phyloP scores from a whole-genome alignment of 2,113 vertebrate species.

The Brevimyrus niger region DNA sequence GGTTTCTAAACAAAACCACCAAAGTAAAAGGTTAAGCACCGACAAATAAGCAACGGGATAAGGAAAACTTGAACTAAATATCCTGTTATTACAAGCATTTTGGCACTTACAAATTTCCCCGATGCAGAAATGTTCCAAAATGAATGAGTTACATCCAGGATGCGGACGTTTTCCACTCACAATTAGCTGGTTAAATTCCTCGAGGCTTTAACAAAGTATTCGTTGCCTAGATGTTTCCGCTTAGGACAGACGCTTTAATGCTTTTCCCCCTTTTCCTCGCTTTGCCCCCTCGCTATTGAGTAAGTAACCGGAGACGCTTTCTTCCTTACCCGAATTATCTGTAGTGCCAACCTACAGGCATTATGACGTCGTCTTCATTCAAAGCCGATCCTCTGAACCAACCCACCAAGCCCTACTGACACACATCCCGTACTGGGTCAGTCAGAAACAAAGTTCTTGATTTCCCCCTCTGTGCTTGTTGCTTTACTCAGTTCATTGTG shows the following conservation, averaged over 20 bases:
- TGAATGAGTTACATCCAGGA: slow-evolving; percentile 19
- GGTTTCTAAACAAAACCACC: neutral
- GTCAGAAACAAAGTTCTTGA: slow-evolving; percentile 31
- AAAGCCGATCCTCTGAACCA: neutral
- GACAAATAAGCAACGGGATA: neutral
- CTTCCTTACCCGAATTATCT: slow-evolving; percentile 9
- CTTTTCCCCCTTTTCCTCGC: neutral
- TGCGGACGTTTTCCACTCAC: neutral
- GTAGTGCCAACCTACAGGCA: slow-evolving; percentile 15
- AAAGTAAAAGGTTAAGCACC: neutral
- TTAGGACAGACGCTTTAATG: neutral
- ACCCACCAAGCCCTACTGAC: neutral
- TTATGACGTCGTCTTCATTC: slow-evolving; percentile 16
- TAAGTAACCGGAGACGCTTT: slow-evolving; percentile 16
- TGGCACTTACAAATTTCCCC: slow-evolving; percentile 12
- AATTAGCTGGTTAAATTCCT: neutral
- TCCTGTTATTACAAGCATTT: neutral
- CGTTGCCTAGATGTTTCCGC: neutral
- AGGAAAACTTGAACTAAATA: neutral
- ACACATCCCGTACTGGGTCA: neutral
- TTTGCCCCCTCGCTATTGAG: neutral
- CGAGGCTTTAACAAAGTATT: neutral
- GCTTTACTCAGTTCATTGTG: neutral
- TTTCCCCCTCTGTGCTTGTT: neutral
- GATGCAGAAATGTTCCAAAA: slow-evolving; percentile 1